Base-by-base conservation (phyloP, 2,797 vertebrate species). In the Phrynocephalus forsythii region DNA sequence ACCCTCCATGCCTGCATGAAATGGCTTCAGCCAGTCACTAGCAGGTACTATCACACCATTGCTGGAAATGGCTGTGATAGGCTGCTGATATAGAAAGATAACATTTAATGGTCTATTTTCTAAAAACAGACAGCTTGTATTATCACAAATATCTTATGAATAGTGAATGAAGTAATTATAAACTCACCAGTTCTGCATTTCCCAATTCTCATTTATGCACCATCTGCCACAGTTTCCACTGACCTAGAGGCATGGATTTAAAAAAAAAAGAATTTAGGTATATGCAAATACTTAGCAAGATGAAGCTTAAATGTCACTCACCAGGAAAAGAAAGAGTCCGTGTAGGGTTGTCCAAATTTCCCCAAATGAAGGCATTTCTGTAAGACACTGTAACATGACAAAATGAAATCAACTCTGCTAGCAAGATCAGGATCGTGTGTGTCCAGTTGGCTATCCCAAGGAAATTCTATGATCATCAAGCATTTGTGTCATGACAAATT, bases 301-400 rank as follows among this genome's bases (percentile, higher is more conserved):
- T 56, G 33, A 20, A 72, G 15, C 63, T 26, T 84, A 68, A 72
- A 63, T 72, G 82, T 79, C 87, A 72, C 11, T 79, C 87, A 79
- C 50, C 63, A 84, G 50, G 20, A 79, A 79, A 84, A 71, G 52
- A 72, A 72, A 79, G 76, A 72, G 66, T 76, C 66, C 67, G 9
- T 50, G 68, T 79, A 13, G 76, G 76, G 44, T 79, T 79, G 24
- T 48, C 38, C 72, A 76, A 88, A 72, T 88, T 79, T 84, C 28
- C 52, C 67, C 77, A 72, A 48, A 15, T 79, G 28, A 79, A 84
- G 78, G 11, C 3, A 26, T 15, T 84, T 73, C 67, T 84, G 76
- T 72, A 67, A 72, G 63, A 50, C 33, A 30, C 28, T 44, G 38
- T 84, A 79, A 84, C 50, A 60, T 30, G 63, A 50, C 79, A 73